Conservation (phyloP, 1,140 invertebrate genomes). For the Apis florea region DNA sequence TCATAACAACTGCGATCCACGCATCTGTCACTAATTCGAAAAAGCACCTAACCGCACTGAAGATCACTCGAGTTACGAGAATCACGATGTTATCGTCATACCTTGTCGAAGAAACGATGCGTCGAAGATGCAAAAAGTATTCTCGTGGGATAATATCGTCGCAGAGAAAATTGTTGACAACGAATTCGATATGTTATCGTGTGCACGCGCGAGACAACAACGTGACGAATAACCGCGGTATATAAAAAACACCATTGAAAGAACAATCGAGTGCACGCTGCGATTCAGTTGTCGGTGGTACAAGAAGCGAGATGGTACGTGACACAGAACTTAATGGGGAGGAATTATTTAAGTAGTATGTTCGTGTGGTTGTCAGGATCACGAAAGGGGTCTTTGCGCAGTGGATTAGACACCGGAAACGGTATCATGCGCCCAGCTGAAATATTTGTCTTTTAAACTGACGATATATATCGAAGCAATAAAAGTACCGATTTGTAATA, state of each 20-base stretch:
- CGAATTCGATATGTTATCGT: conserved; percentile 21
- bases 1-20: background rate
- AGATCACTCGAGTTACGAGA: too few species aligned
- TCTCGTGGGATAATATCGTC: background rate
- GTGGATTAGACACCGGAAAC: conserved; percentile 57
- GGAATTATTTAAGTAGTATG: conserved; percentile 63
- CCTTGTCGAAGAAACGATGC: conserved; percentile 33
- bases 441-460: too few species aligned
- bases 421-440: background rate
- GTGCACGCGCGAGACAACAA: conserved; percentile 20
- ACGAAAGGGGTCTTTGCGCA: conserved; percentile 51
- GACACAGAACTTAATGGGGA: conserved; percentile 56
- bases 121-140: background rate
- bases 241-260: conserved; percentile 53
- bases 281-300: conserved; percentile 57
- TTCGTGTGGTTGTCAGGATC: background rate
- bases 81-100: conserved; percentile 2
- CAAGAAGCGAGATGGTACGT: conserved; percentile 34
- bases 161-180: background rate
- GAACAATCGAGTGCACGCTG: conserved; percentile 61
- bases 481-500: too few species aligned
- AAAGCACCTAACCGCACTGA: conserved; percentile 14
- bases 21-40: background rate
- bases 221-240: conserved; percentile 28
- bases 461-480: too few species aligned